phyloP scores from a whole-genome alignment of 2,113 vertebrate species.

The Psophia crepitans region DNA sequence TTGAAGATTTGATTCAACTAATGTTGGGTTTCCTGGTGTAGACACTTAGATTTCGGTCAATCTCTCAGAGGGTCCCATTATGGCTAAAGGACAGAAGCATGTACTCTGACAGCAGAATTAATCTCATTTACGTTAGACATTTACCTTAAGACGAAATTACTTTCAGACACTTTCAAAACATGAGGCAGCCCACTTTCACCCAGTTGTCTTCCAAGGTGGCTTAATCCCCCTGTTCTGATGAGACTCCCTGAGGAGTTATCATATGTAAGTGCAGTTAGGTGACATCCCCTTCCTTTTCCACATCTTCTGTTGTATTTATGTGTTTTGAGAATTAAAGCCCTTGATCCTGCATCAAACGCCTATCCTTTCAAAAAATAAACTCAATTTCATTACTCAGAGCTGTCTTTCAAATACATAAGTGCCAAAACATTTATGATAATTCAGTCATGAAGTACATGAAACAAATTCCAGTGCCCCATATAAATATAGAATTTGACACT shows the following conservation, averaged over 20 bases:
- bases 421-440: neutral
- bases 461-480: neutral
- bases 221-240: neutral
- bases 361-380: neutral
- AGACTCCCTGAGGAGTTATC: neutral
- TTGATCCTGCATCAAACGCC: neutral
- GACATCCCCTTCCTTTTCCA: neutral
- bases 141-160: neutral
- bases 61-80: rapidly evolving
- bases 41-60: neutral
- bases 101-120: neutral
- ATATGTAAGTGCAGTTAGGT: neutral
- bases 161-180: neutral
- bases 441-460: neutral
- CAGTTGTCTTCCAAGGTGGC: neutral
- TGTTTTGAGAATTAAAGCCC: neutral
- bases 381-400: neutral
- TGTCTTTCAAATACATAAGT: neutral
- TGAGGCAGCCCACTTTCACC: neutral
- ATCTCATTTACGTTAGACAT: neutral
- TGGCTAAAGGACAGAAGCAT: neutral
- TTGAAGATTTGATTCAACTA: neutral
- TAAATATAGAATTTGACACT: neutral
- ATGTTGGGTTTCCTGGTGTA: neutral
- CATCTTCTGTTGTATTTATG: neutral